Evolutionary conservation across 2,888 invertebrate species (phyloP), one percentile per base, ranked within the genome.

Genomic region (Drosophila gaucha): DNA sequence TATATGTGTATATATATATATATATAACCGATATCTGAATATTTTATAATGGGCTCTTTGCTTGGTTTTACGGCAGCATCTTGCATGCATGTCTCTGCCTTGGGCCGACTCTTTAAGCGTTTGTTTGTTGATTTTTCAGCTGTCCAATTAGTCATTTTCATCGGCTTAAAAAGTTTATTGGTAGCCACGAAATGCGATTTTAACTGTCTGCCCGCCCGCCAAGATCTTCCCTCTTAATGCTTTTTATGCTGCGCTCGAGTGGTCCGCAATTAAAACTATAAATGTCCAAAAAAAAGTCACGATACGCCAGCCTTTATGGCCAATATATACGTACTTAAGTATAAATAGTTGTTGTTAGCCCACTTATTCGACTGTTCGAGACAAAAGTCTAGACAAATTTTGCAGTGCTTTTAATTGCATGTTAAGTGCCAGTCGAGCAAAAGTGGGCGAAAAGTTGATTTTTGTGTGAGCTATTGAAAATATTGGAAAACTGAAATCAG

Each of bases 131-230:
- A 79, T 74, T 71, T 82, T 83, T 70, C 75, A 83, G 78, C 80
- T 82, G 83, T 82, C 80, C 83, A 84, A 84, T 85, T 84, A 84
- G 83, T 75, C 83, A 80, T 74, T 85, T 83, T 84, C 67, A 75
- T 78, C 64, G 75, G 71, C 67, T 72, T 70, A 75, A 75, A 60
- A 58, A 67, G 22, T 63, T 80, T 76, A 82, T 74, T 66, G 67
- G 65, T 49, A 63, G 68, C 67, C 64, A 59, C 64, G 60, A 70
- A 74, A 74, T 78, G 78, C 78, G 67, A 70, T 74, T 84, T 82
- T 76, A 84, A 74, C 80, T 60, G 72, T 66, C 35, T 14, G 43
- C 44, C 35, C 24, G 44, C 12, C 36, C 36, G 46, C 20, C 43
- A 60, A 33, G 6, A 62, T 67, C 49, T 62, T 20, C 39, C 18